Conservation (phyloP, 2,113 vertebrate species). For the Brachyistius frenatus region DNA sequence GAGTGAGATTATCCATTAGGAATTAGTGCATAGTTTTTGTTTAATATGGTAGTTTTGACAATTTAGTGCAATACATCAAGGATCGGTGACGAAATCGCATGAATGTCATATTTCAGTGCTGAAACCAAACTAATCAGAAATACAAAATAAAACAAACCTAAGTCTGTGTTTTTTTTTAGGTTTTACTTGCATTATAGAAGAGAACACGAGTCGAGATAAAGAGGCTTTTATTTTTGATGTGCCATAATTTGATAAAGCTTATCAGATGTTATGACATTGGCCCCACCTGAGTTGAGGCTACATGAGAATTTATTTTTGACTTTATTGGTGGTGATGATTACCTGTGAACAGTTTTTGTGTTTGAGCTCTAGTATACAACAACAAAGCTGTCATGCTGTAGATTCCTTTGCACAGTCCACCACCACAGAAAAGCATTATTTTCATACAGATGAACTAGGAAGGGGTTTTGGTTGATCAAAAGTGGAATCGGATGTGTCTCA, state of each 20-base stretch:
- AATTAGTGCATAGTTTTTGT: conserved; percentile 22
- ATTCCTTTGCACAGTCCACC: conserved; percentile 64
- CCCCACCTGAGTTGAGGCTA: conserved; percentile 41
- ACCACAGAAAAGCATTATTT: conserved; percentile 48
- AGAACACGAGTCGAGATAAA: conserved; percentile 30
- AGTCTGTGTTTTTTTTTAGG: conserved; percentile 28
- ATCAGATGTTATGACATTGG: conserved; percentile 10
- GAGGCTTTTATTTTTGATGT: conserved; percentile 64
- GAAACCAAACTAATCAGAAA: conserved; percentile 74
- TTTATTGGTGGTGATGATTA: conserved; percentile 21
- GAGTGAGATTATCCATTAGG: conserved; percentile 18
- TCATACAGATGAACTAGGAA: conserved; percentile 36
- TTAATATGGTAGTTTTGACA: conserved; percentile 39
- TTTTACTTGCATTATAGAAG: conserved; percentile 30
- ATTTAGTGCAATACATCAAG: conserved; percentile 70
- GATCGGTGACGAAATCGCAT: conserved; percentile 38
- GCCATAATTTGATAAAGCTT: conserved; percentile 49
- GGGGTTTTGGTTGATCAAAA: conserved; percentile 45
- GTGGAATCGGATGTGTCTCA: conserved; percentile 53
- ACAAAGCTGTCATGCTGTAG: conserved; percentile 38
- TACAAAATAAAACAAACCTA: conserved; percentile 35
- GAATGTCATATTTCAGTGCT: conserved; percentile 72
- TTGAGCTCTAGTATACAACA: conserved; percentile 39
- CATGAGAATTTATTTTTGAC: conserved; percentile 38
- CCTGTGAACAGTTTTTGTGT: conserved; percentile 17